phyloP scores from a whole-genome alignment of 2,797 vertebrate species.

The Semotilus atromaculatus region DNA sequence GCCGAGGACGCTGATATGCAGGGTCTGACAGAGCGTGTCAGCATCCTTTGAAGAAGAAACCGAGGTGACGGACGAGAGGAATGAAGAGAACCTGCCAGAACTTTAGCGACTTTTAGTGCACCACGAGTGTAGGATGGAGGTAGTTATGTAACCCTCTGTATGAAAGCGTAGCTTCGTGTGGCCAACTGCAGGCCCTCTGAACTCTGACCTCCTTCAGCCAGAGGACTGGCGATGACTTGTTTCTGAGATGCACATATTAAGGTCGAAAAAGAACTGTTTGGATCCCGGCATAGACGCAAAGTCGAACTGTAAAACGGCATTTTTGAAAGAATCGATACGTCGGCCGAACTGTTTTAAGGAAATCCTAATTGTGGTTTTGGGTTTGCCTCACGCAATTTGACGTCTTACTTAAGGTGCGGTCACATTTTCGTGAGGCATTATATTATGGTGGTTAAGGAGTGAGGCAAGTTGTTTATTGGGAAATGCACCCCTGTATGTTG shows the following conservation, averaged over 20 bases:
- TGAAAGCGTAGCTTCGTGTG: background rate
- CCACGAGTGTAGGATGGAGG: background rate
- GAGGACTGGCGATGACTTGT: background rate
- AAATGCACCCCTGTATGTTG: background rate
- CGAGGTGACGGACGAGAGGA: slow-evolving; percentile 1
- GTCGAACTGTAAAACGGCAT: background rate
- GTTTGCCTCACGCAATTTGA: background rate
- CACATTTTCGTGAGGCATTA: background rate
- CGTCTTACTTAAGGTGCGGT: background rate
- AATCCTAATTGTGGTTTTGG: background rate
- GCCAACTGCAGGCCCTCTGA: background rate
- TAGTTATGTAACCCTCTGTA: background rate
- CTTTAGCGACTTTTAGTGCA: background rate
- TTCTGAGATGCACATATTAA: slow-evolving; percentile 9
- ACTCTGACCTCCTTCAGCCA: slow-evolving; percentile 17
- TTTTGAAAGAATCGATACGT: background rate
- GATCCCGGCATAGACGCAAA: background rate
- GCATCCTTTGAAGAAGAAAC: slow-evolving; percentile 80
- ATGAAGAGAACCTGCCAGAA: slow-evolving; percentile 22
- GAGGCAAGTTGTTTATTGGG: background rate
- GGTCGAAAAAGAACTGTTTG: background rate
- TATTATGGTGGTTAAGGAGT: background rate
- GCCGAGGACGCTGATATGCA: slow-evolving; percentile 82
- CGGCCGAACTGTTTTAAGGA: too few species aligned
- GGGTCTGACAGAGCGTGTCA: slow-evolving; percentile 88